These are phyloP conservation scores for Hirundo rustica DNA, from an alignment of 2,797 vertebrate species.

Conservation along the genomic window DNA sequence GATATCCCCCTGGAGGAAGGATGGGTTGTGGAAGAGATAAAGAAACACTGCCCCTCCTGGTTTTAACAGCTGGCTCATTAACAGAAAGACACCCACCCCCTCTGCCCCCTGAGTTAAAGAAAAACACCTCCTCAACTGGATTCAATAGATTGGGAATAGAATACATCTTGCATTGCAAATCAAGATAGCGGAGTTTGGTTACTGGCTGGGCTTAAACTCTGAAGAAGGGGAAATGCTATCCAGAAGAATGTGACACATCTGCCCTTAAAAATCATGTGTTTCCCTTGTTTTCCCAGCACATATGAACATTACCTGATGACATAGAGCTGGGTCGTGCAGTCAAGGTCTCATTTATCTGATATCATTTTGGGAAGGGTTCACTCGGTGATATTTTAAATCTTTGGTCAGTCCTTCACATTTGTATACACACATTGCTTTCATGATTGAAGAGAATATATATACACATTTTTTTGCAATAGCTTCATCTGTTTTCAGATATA, in stretches of 20 bases:
- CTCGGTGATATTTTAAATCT: background rate
- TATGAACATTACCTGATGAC: background rate
- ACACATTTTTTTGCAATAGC: background rate
- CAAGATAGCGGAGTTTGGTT: background rate
- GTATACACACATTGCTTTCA: background rate
- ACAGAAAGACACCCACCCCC: no score
- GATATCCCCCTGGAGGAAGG: no score
- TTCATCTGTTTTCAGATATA: background rate
- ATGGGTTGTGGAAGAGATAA: no score
- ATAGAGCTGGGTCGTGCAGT: rapidly evolving
- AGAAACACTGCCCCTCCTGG: no score
- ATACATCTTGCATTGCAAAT: no score
- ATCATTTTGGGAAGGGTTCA: background rate
- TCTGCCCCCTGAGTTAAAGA: no score
- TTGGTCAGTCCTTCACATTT: background rate
- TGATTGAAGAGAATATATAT: background rate
- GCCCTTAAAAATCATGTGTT: background rate
- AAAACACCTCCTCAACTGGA: no score
- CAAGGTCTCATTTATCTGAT: background rate
- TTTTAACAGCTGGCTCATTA: no score
- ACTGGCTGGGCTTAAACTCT: background rate
- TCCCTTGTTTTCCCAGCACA: background rate
- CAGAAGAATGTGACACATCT: background rate
- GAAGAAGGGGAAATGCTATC: no score
- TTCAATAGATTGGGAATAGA: no score